Base-by-base conservation (phyloP, 2,797 vertebrate species). In the Karalla daura region DNA sequence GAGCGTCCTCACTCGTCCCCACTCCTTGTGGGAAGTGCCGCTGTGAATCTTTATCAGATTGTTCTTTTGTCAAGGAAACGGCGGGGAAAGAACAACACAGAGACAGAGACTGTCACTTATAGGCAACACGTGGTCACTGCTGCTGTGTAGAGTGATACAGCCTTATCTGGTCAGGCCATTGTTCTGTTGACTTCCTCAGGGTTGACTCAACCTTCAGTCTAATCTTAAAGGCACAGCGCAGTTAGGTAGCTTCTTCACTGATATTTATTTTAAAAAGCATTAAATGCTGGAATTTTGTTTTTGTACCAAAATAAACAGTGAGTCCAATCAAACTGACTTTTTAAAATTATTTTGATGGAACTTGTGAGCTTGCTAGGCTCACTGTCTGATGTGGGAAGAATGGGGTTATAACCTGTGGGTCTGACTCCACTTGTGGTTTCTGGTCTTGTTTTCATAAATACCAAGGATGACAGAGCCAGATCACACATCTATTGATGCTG, bases 91-190 rank as follows among this genome's bases (percentile, higher is more conserved):
- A 70, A 81, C 17, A 70, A 80, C 51, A 76, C 6, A 74, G 23
- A 46, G 41, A 36, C 2, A 63, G 15, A 54, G 46, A 63, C 32
- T 65, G 47, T 70, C 36, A 52, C 54, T 70, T 66, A 54, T 6
- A 50, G 33, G 39, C 25, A 46, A 55, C 50, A 45, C 24, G 23
- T 40, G 50, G 41, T 63, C 23, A 66, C 43, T 46, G 51, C 63
- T 60, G 59, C 59, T 15, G 35, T 61, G 66, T 15, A n/a, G 21
- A 74, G 45, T 60, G 71, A 81, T 83, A 69, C 15, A 35, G 53
- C 56, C 82, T 82, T 84, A 88, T 91, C 85, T 84, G 59, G 18
- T 67, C 74, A 25, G 74, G 14, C 63, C 71, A 89, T 77, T 86
- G 76, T 76, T 67, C 25, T 63, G 72, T 18, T 21, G 64, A 83